Evolutionary conservation across 2,113 vertebrate genomes (phyloP), one percentile per base, ranked within the genome.

Genomic region (Oryzias celebensis): DNA sequence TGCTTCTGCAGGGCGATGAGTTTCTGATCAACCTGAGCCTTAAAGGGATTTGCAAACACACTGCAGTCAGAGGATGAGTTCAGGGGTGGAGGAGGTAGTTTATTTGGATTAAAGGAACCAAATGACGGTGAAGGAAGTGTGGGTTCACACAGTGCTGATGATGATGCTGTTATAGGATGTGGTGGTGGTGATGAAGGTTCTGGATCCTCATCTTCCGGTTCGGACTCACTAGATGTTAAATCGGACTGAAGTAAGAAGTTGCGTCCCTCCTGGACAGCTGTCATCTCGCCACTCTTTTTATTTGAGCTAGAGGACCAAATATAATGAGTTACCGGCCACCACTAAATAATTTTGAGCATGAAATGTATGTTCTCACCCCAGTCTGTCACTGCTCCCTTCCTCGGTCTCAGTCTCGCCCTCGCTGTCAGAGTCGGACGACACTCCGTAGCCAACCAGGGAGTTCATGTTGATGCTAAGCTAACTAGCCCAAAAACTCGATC

Each of bases 21-120:
- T 23, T 85, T 90, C 65, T 87, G 84, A 3, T 90, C 88, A 0
- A 88, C 90, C 72, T 86, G 86, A 41, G 87, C 90, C 56, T 87
- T 90, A 77, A 93, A 94, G 0, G 92, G 92, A 72, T 93, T 93
- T 13, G 87, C 50, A 17, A 94, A 94, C 45, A 93, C 92, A 7
- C 93, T 85, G 78, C 88, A 82, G 65, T 81, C 82, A 1, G 78
- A 72, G 2, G 51, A 70, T 23, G 80, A 49, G 1, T 66, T 77
- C 4, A 92, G 83, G 10, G 83, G 70, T 1, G 92, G 91, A 42
- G 90, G 81, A 0, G 91, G 91, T 14, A 93, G 79, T 58, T 85
- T 93, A 7, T 52, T 63, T 2, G 65, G 5, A 8, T n/a, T 18
- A 14, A 44, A 48, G 13, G 68, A 51, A 14, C 26, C 52, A 20